Evolutionary conservation across 2,113 vertebrate genomes (phyloP).

Genomic region (Condylura cristata): DNA sequence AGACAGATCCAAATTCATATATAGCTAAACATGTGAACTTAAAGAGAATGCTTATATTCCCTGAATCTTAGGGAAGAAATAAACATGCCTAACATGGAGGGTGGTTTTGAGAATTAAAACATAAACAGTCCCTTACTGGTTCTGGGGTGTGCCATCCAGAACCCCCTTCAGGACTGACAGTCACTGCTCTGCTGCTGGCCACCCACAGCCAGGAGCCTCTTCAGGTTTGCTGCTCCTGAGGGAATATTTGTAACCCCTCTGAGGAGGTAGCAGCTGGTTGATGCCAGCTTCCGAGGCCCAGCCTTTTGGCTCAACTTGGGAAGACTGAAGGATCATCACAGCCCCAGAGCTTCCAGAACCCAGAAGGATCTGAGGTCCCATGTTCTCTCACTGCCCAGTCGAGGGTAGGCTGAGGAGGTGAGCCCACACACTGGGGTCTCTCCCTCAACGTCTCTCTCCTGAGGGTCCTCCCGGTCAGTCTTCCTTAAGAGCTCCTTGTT

Average conservation of each 20-base stretch:
- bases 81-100: background rate
- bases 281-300: background rate
- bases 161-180: background rate
- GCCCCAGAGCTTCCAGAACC: background rate
- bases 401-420: too few species aligned
- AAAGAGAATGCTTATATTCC: background rate
- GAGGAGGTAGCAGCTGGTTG: background rate
- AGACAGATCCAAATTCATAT: background rate
- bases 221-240: background rate
- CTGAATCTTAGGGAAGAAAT: background rate
- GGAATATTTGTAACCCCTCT: background rate
- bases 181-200: background rate
- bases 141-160: background rate
- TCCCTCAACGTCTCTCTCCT: background rate
- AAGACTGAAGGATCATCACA: too few species aligned
- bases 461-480: background rate
- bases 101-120: background rate
- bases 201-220: background rate
- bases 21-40: background rate
- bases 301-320: background rate
- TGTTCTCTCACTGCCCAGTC: accelerated
- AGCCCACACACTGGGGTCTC: background rate
- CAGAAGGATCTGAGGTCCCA: background rate
- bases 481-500: background rate
- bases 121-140: background rate